Base-by-base conservation (phyloP, 2,797 vertebrate species). In the Hypotaenidia philippensis region DNA sequence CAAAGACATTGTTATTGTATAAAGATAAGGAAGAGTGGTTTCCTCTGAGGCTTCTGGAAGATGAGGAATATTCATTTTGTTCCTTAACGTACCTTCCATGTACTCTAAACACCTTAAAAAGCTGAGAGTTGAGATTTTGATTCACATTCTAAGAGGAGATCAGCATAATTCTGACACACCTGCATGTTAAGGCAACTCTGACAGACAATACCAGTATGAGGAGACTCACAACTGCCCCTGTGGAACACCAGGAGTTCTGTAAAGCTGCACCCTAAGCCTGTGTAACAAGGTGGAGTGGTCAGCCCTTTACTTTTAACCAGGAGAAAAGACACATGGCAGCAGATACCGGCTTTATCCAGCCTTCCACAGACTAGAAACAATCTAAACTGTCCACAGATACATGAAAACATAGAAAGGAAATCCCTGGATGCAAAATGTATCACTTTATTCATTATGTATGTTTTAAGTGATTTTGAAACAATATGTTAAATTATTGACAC, bases 401-500 rank as follows among this genome's bases (percentile, higher is more conserved):
- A 32, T 2, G 10, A 40, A 75, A 87, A 57, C 0, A 1, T 4
- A 21, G 47, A 55, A 65, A 44, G 18, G 36, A 75, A 82, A 59
- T 22, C 34, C 31, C n/a, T 41, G 31, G 23, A 41, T 66, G 25
- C 10, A 77, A 82, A 87, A 72, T 5, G 1, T 6, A 52, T 68
- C 53, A 36, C 25, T 65, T 81, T 6, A 75, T 61, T 29, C 5
- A 32, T 57, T 40, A 66, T 45, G 34, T 29, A 61, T 59, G 76
- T 44, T 81, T 80, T 41, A 38, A 89, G 50, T 10, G 9, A 81
- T 31, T 79, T 63, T 72, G 56, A 90, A 93, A 56, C 11, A 50
- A 32, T 14, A 36, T 84, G 83, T 93, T 60, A 56, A 52, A 82
- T 44, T 92, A 57, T 6, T 85, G 78, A 90, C 66, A 86, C 5